Conservation (phyloP, 2,113 vertebrate genomes). For the Bothrops jararaca region DNA sequence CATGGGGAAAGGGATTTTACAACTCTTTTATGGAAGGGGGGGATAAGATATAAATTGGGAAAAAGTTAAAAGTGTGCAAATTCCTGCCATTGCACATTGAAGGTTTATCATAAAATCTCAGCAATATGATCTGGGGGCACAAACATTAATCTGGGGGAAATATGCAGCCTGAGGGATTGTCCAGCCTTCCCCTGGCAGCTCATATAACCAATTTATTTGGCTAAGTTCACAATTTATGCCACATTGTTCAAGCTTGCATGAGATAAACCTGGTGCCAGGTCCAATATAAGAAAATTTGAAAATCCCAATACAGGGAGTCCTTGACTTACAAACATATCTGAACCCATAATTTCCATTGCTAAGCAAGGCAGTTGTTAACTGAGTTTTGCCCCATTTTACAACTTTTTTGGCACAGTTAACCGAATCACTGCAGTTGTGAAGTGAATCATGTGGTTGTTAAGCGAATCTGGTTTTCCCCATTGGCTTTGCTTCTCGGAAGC, state of each 20-base stretch:
- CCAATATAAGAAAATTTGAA: background rate
- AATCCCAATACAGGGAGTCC: background rate
- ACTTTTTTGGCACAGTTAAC: background rate
- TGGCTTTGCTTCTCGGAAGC: background rate
- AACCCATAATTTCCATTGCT: background rate
- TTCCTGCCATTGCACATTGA: background rate
- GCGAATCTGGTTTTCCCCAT: background rate
- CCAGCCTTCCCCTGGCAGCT: background rate
- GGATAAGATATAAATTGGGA: background rate
- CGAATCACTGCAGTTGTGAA: background rate
- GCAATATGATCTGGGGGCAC: background rate
- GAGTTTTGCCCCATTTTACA: background rate
- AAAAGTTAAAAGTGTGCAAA: background rate
- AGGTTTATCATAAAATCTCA: background rate
- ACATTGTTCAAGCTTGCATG: background rate
- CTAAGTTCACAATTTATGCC: background rate
- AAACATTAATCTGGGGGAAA: background rate
- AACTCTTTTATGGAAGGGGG: background rate
- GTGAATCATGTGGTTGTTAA: background rate
- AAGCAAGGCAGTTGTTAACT: background rate
- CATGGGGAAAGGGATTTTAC: background rate
- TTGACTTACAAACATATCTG: background rate
- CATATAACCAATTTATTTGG: background rate
- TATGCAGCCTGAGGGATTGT: background rate
- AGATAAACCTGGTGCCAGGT: background rate